Base-by-base conservation (phyloP, 2,888 invertebrate genomes). In the Herminia tarsipennalis region DNA sequence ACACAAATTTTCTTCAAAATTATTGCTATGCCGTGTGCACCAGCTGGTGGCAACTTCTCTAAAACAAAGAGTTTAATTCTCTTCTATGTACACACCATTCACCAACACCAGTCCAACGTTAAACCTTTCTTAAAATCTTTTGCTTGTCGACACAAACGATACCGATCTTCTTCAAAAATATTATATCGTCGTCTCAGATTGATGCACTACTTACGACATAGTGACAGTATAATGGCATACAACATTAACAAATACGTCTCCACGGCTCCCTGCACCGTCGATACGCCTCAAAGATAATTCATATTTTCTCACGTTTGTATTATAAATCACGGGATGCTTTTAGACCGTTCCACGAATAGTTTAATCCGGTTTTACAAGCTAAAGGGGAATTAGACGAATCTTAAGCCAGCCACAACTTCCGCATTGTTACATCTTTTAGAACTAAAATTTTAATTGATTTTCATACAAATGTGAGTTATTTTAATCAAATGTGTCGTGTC, bases 341-440 rank as follows among this genome's bases (percentile, higher is more conserved):
- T 81, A 81, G 79, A 77, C 45, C 12, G 75, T 84, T 87, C 87
- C 77, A 80, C 71, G 82, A 87, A 88, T 85, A 88, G 83, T 79
- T 76, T 70, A 73, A 79, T 83, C 75, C 73, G 67, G 73, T 73
- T 77, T 79, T 78, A 81, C 79, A 75, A 76, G 77, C 76, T 73
- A 76, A 78, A 77, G 70, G 73, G 78, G 78, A 81, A 83, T 84
- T 81, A 78, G 81, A 78, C 57, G 70, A 73, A 76, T 81, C 67
- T 74, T 73, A 70, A 75, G 73, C 64, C 62, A 70, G 56, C 66
- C 56, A 37, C 56, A 72, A 69, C 70, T 84, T 86, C 86, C 86
- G 83, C 75, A 70, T 86, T 76, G 66, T 71, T 66, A 49, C 29
- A 16, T 2, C 17, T 20, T 37, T 37, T 9, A 20, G 14, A 21